Evolutionary conservation across 1,140 invertebrate species (phyloP).

Genomic region (Cecropterus lyciades): DNA sequence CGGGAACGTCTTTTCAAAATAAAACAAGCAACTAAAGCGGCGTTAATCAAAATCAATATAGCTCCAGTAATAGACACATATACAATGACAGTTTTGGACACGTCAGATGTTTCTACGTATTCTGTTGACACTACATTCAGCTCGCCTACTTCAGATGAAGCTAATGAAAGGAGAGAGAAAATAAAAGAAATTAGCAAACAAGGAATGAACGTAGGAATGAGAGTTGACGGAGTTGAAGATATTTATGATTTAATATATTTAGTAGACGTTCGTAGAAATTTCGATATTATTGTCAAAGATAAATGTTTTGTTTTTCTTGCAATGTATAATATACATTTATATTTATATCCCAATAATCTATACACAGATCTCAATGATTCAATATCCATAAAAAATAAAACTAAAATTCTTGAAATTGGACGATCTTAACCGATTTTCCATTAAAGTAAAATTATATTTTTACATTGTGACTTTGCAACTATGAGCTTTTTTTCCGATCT

Average conservation of each 20-base stretch:
- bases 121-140: constrained; percentile 87
- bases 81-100: constrained; percentile 90
- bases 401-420: too few relatives aligned
- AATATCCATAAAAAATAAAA: neutral
- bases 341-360: too few relatives aligned
- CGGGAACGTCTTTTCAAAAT: constrained; percentile 90
- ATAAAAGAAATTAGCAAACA: constrained; percentile 78
- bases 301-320: neutral
- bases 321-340: neutral
- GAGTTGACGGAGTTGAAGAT: constrained; percentile 29
- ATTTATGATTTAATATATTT: neutral
- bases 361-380: too few relatives aligned
- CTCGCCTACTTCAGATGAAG: constrained; percentile 80
- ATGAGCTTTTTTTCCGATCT: too few relatives aligned
- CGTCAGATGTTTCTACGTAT: constrained; percentile 85
- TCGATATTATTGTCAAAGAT: neutral
- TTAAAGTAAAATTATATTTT: too few relatives aligned
- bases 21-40: constrained; percentile 93
- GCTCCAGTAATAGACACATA: constrained; percentile 92
- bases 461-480: too few relatives aligned
- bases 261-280: neutral
- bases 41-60: constrained; percentile 92
- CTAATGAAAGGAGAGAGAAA: constrained; percentile 81
- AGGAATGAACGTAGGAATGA: constrained; percentile 25
- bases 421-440: too few relatives aligned